Evolutionary conservation across 1,140 invertebrate species (phyloP).

Genomic region (Panonychus citri): DNA sequence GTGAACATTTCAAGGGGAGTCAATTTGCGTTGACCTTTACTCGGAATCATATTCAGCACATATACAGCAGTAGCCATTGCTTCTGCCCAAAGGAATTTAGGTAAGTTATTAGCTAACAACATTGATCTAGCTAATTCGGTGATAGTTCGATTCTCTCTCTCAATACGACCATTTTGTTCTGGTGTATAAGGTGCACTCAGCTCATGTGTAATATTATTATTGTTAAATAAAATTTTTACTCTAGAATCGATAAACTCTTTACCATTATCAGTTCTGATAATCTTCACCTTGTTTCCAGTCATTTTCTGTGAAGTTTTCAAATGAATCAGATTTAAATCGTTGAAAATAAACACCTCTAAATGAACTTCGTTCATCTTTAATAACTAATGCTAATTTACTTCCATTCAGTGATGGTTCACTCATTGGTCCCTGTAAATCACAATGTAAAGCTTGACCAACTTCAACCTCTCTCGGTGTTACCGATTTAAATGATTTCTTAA

Average conservation of each 20-base stretch:
- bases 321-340: not conserved
- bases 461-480: not conserved
- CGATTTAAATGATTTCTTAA: not conserved
- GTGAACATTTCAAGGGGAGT: not conserved
- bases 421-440: not conserved
- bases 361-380: not conserved
- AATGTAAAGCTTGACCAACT: not conserved
- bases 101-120: conserved; percentile 16
- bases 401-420: not conserved
- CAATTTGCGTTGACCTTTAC: not conserved
- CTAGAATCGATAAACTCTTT: not conserved
- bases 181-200: conserved; percentile 25
- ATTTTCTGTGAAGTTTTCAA: not conserved
- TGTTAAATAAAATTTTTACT: conserved; percentile 9
- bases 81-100: conserved; percentile 9
- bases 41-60: conserved; percentile 5
- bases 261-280: conserved; percentile 2
- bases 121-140: conserved; percentile 23
- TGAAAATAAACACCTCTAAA: conserved; percentile 22
- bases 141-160: conserved; percentile 23
- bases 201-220: conserved; percentile 17
- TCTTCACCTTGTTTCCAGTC: not conserved
- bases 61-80: conserved; percentile 5
- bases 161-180: conserved; percentile 27
- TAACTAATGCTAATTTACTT: not conserved